Evolutionary conservation across 2,888 invertebrate genomes (phyloP).

Genomic region (Heliconius ethilla): DNA sequence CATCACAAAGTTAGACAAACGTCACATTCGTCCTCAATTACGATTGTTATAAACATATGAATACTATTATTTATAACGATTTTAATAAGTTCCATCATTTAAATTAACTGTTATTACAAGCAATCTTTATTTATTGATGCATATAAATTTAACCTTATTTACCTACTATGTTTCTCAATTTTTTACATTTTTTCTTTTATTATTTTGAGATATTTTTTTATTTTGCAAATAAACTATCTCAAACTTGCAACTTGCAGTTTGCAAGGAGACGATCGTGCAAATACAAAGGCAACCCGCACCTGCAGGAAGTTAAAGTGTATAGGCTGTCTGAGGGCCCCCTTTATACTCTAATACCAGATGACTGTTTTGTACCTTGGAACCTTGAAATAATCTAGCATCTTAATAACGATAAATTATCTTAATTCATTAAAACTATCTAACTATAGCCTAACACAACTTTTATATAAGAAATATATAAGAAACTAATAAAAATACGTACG

Average conservation of each 20-base stretch:
- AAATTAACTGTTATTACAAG: background rate
- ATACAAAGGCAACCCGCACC: slow-evolving; percentile 18
- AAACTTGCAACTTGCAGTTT: background rate
- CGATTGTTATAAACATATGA: background rate
- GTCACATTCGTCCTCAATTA: slow-evolving; percentile 6
- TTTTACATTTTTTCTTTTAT: background rate
- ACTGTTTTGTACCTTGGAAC: background rate
- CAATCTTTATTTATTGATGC: slow-evolving; percentile 1
- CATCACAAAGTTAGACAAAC: background rate
- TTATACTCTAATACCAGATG: slow-evolving; percentile 3
- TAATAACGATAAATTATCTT: background rate
- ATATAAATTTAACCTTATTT: background rate
- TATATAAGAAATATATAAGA: background rate
- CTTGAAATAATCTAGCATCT: background rate
- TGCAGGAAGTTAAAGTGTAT: slow-evolving; percentile 28
- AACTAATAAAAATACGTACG: slow-evolving; percentile 1
- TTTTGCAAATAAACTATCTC: background rate
- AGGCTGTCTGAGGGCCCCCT: slow-evolving; percentile 21
- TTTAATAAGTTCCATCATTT: background rate
- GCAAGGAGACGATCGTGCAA: background rate
- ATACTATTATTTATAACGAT: slow-evolving; percentile 7
- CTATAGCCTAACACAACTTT: background rate
- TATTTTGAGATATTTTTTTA: background rate
- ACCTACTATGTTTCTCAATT: background rate
- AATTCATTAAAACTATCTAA: background rate